A percentile compares a stretch with the other conserved stretches of the same genome.
These are phyloP conservation scores for Pocillopora verrucosa DNA, from an alignment of 64 coral and sea anemone species.

Conservation along the genomic window DNA sequence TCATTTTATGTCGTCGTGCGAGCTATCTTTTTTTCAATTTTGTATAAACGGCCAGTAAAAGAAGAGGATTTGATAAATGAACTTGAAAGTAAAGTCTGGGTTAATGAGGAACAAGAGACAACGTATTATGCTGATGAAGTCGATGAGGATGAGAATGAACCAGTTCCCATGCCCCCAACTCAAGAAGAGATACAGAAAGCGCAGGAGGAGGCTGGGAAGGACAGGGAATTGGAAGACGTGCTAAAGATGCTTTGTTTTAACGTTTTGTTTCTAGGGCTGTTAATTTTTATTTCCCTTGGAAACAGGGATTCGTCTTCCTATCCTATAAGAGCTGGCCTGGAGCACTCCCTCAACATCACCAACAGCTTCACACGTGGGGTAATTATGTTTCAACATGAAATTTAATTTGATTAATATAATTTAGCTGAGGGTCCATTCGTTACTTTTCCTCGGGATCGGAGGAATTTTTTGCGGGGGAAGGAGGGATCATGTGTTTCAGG, in stretches of 20 bases:
- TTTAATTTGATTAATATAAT: not conserved
- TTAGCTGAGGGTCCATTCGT: not conserved
- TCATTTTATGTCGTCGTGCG: conserved; percentile 26
- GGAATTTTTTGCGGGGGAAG: too few relatives aligned
- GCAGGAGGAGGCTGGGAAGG: conserved; percentile 35
- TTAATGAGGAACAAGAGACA: conserved; percentile 43
- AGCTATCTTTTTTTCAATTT: conserved; percentile 50
- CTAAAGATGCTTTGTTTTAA: conserved; percentile 58
- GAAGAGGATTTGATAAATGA: conserved; percentile 58
- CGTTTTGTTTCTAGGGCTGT: conserved; percentile 38
- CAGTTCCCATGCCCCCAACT: conserved; percentile 47
- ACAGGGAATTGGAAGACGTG: conserved; percentile 61
- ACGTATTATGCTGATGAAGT: conserved; percentile 59
- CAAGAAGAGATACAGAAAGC: conserved; percentile 32
- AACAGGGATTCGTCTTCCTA: conserved; percentile 51
- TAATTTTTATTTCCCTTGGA: conserved; percentile 51
- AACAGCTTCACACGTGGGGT: not conserved
- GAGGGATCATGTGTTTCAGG: too few relatives aligned
- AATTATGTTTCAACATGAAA: not conserved
- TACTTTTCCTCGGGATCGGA: too few relatives aligned
- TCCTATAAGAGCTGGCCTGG: conserved; percentile 37
- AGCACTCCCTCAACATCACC: conserved; percentile 38
- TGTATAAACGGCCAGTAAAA: conserved; percentile 20
- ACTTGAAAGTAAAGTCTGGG: conserved; percentile 60
- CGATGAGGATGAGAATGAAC: not conserved